Evolutionary conservation across 2,888 invertebrate genomes (phyloP).

Genomic region (Congeria kusceri): DNA sequence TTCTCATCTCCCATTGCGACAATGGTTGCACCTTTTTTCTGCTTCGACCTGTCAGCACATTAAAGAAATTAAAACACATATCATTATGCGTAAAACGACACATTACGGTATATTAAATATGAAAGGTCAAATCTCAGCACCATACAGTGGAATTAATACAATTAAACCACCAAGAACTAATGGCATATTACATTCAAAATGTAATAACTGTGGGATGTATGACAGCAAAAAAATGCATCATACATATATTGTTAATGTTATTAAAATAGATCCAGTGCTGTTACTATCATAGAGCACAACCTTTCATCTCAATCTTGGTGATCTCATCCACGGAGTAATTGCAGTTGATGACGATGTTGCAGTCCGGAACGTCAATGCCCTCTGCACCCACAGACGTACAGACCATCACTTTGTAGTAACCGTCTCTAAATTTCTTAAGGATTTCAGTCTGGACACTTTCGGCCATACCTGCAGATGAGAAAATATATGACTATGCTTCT

Average conservation of each 20-base stretch:
- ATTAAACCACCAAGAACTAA: no score
- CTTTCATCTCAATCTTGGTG: constrained; percentile 52
- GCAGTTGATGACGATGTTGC: constrained; percentile 50
- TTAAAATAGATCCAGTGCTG: no score
- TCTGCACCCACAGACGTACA: constrained; percentile 55
- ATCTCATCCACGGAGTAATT: constrained; percentile 52
- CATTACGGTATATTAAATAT: no score
- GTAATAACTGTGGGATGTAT: no score
- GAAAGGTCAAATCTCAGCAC: no score
- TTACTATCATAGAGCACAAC: constrained; percentile 1
- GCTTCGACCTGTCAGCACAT: constrained; percentile 22
- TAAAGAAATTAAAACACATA: background rate
- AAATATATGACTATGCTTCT: no score
- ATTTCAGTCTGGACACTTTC: constrained; percentile 40
- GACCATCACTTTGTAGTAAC: constrained; percentile 41
- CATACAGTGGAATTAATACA: no score
- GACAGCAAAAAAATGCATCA: no score
- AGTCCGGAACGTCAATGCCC: constrained; percentile 55
- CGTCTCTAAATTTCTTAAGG: constrained; percentile 35
- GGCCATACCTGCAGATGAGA: constrained; percentile 35
- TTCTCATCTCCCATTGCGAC: constrained; percentile 5
- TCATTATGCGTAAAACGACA: no score
- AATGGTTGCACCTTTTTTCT: constrained; percentile 9
- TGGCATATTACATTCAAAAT: no score
- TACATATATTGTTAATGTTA: no score